Conservation (phyloP, 2,797 vertebrate genomes). For the Macropodus opercularis region DNA sequence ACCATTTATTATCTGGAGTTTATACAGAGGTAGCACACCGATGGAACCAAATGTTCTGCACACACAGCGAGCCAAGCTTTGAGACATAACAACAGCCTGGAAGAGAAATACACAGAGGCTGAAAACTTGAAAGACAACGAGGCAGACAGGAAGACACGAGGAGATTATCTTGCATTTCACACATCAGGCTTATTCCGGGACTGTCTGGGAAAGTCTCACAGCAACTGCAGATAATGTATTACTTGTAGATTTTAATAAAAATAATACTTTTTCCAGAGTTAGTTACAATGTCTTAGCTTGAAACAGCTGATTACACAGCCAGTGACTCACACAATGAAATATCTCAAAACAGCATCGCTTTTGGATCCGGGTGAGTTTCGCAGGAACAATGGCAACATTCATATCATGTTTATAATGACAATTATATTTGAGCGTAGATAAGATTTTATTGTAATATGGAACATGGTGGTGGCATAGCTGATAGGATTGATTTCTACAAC, state of each 20-base stretch:
- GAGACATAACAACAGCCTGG: constrained; percentile 60
- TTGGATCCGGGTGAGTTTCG: not conserved
- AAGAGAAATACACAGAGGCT: constrained; percentile 16
- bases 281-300: not conserved
- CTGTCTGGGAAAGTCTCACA: not conserved
- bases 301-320: not conserved
- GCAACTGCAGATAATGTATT: not conserved
- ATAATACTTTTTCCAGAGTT: not conserved
- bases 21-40: constrained; percentile 48
- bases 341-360: too few species aligned
- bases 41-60: constrained; percentile 48
- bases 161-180: not conserved
- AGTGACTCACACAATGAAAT: too few species aligned
- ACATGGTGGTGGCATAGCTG: not conserved
- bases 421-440: too few species aligned
- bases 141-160: constrained; percentile 21
- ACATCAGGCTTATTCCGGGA: not conserved
- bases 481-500: not conserved
- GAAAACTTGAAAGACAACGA: constrained; percentile 7
- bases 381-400: too few species aligned
- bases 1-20: constrained; percentile 68
- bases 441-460: too few species aligned
- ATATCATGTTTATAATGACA: too few species aligned
- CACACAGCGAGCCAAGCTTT: constrained; percentile 47
- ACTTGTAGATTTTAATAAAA: not conserved